Conservation (phyloP, 1,140 invertebrate species). For the Magallana angulata region DNA sequence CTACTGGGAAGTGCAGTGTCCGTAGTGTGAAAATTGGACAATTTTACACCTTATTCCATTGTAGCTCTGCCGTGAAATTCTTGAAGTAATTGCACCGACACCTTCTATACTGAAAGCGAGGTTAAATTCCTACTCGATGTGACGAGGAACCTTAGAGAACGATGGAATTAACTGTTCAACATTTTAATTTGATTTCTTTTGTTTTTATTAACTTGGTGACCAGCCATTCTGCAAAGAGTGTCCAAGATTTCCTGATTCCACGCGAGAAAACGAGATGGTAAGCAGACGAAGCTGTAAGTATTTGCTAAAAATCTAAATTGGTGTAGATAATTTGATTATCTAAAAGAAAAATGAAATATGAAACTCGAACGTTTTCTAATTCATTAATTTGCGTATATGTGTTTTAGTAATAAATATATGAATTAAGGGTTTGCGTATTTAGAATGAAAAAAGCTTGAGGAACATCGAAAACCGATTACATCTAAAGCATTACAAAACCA, state of each 20-base stretch:
- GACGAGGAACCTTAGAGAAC: background rate
- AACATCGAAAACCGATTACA: too few species aligned
- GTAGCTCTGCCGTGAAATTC: background rate
- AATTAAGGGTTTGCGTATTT: too few species aligned
- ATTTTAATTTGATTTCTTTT: background rate
- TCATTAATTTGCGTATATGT: too few species aligned
- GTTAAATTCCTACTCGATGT: background rate
- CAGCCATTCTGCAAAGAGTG: background rate
- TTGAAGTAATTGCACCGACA: background rate
- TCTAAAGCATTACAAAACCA: too few species aligned
- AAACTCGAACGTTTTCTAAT: background rate
- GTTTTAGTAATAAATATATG: too few species aligned
- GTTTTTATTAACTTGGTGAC: background rate
- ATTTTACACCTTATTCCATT: slow-evolving; percentile 14
- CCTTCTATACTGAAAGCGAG: background rate
- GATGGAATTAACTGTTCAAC: background rate
- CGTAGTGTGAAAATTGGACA: slow-evolving; percentile 25
- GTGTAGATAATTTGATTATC: background rate
- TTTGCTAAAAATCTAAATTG: background rate
- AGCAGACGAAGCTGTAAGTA: background rate
- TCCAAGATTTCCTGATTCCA: background rate
- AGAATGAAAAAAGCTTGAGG: too few species aligned
- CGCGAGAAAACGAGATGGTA: background rate
- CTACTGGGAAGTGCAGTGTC: background rate
- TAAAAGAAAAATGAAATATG: background rate